Conservation (phyloP, 2,888 invertebrate species). For the Reticulitermes lucifugus region DNA sequence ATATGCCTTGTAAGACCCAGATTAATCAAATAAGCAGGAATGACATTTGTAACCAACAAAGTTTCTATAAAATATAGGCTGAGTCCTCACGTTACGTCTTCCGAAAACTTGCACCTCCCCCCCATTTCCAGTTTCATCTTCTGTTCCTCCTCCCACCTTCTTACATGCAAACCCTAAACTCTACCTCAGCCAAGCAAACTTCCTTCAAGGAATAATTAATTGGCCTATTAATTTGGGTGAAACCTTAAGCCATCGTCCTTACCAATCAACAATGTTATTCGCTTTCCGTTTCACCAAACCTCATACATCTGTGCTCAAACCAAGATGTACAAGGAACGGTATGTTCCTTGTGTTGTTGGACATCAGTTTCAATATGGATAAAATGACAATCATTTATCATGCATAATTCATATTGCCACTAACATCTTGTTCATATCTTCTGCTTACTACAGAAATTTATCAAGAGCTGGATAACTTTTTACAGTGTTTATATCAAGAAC, state of each 20-base stretch:
- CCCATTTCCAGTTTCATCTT: background rate
- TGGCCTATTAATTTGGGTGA: constrained; percentile 36
- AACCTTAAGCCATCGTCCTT: constrained; percentile 26
- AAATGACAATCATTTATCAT: background rate
- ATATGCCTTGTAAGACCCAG: too few relatives aligned
- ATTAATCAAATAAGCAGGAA: background rate
- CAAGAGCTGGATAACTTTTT: too few relatives aligned
- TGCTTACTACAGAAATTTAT: too few relatives aligned
- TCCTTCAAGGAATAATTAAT: constrained; percentile 35
- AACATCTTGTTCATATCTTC: background rate
- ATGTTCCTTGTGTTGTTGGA: background rate
- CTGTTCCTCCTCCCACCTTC: background rate
- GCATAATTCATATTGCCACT: background rate
- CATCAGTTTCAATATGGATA: background rate
- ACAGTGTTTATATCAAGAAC: too few relatives aligned
- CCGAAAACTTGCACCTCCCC: background rate
- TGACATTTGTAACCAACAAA: background rate
- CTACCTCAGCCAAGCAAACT: constrained; percentile 13
- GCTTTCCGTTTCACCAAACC: background rate
- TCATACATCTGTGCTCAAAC: background rate
- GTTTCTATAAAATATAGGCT: background rate
- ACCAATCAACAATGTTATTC: constrained; percentile 32
- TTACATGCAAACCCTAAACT: background rate
- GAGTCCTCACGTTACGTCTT: background rate
- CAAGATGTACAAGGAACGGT: background rate